These are phyloP conservation scores for Triplophysa tibetana DNA, from an alignment of 2,113 vertebrate genomes.

Conservation along the genomic window DNA sequence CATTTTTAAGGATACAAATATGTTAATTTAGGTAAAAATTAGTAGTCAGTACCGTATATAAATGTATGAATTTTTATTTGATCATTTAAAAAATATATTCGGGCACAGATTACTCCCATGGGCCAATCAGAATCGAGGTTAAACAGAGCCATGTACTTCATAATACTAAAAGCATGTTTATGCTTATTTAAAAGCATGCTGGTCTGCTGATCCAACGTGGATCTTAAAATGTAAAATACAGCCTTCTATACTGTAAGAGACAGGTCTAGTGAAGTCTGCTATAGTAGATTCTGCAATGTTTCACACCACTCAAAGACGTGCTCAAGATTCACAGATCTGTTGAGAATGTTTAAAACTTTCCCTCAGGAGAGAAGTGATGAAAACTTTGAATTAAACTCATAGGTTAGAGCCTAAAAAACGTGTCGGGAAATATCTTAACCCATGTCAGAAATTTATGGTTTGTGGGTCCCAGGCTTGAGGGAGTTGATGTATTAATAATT, in stretches of 20 bases:
- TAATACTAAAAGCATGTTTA: no score
- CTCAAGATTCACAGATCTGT: neutral
- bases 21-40: no score
- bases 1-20: no score
- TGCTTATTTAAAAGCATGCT: no score
- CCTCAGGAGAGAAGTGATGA: constrained; percentile 7
- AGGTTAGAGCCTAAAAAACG: neutral
- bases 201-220: no score
- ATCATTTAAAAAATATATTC: no score
- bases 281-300: neutral
- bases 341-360: constrained; percentile 16
- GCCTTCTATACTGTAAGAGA: no score
- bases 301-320: neutral
- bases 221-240: neutral
- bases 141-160: no score
- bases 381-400: constrained; percentile 52
- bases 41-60: no score
- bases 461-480: constrained; percentile 1
- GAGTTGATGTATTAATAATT: constrained; percentile 23
- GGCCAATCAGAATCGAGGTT: no score
- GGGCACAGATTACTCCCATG: no score
- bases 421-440: neutral
- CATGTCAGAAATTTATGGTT: constrained; percentile 15
- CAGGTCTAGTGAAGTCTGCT: neutral
- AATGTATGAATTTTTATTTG: no score